Evolutionary conservation across 2,797 vertebrate species (phyloP), one percentile per base, ranked within the genome.

Genomic region (Sebastes kiyomatsui): DNA sequence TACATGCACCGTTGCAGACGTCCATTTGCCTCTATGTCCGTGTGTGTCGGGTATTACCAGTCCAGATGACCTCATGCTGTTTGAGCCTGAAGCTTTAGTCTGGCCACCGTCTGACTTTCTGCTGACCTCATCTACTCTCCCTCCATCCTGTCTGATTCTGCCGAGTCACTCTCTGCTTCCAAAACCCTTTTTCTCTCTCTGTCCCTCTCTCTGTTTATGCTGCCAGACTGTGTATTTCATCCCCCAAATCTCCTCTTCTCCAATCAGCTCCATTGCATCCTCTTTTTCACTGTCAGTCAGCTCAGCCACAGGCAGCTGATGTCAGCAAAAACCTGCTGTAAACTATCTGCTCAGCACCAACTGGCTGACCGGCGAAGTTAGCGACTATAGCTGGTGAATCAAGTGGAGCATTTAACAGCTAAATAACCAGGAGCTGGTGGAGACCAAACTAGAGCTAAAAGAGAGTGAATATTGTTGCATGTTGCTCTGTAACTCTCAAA

Each of bases 101-200:
- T 88, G 83, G 86, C 67, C 77, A 77, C 32, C 11, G 77, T 84
- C 91, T 64, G 84, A 86, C 83, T 72, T 85, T 84, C 75, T 83
- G 81, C 84, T 79, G 82, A 88, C 81, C 82, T 79, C 80, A 59
- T 46, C 73, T 69, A 58, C 1, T 75, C 18, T 46, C 59, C 59
- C 52, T 25, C 69, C 32, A 2, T 32, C 67, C 81, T 16, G 35
- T 55, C 62, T 13, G 18, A 49, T 85, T 80, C 65, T 87, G 84
- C 79, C 2, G 25, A 82, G 67, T 87, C 88, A 88, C 70, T 38
- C 66, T 79, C 64, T 60, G 67, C 71, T 28, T 30, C 59, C 23
- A 8, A 32, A 68, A 12, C 27, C 27, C 18, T 4, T 33, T 10
- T 32, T 58, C 30, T 32, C 59, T 12, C n/a, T 38, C 12, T 14